Conservation (phyloP, 2,888 invertebrate genomes). For the Anodontia alba region DNA sequence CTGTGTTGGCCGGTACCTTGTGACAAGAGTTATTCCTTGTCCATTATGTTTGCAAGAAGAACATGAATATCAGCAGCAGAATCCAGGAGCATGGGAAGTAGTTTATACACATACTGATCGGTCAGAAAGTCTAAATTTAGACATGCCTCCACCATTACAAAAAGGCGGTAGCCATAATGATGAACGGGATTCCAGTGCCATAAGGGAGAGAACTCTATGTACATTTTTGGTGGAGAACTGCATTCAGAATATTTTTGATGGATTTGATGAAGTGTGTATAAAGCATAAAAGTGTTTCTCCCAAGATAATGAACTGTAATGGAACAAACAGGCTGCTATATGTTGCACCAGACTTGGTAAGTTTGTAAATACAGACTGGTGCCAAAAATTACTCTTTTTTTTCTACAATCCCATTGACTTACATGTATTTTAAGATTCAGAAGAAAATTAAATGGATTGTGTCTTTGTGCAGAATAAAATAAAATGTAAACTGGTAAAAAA, state of each 20-base stretch:
- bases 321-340: conserved; percentile 87
- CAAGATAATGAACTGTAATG: conserved; percentile 71
- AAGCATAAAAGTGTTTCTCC: conserved; percentile 90
- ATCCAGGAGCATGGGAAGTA: conserved; percentile 38
- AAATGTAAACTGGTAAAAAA: no score
- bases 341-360: conserved; percentile 96
- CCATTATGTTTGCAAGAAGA: conserved; percentile 90
- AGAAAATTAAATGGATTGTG: no score
- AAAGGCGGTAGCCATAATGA: not conserved
- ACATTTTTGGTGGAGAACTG: conserved; percentile 94
- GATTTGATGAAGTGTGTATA: conserved; percentile 91
- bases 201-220: conserved; percentile 43
- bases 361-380: no score
- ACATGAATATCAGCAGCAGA: conserved; percentile 44
- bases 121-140: not conserved
- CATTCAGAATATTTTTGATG: conserved; percentile 93
- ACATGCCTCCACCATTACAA: not conserved
- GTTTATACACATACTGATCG: not conserved
- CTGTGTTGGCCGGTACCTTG: conserved; percentile 96
- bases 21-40: conserved; percentile 97
- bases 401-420: no score
- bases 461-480: no score
- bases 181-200: not conserved
- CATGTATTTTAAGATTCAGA: no score
- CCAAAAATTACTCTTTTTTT: no score